Conservation (phyloP, 2,888 invertebrate species). For the Dasypogon diadema region DNA sequence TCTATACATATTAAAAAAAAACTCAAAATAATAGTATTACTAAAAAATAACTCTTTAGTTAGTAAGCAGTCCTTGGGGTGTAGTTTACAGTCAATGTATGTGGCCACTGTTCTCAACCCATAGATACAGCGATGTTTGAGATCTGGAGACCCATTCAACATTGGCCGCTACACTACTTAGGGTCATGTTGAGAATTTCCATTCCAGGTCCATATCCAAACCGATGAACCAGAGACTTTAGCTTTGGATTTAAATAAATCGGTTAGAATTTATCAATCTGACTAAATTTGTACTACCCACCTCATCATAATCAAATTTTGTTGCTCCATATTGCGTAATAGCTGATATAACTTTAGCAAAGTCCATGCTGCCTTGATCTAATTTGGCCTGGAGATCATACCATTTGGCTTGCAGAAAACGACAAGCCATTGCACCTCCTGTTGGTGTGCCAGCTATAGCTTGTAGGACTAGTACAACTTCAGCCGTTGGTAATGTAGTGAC, state of each 20-base stretch:
- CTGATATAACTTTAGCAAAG: constrained; percentile 69
- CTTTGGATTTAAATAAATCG: constrained; percentile 59
- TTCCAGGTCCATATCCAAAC: constrained; percentile 68
- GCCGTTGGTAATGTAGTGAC: constrained; percentile 67
- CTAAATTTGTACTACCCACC: constrained; percentile 59
- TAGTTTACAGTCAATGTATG: constrained; percentile 61
- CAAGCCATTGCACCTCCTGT: constrained; percentile 69
- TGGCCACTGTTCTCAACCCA: constrained; percentile 68
- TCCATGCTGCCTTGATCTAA: constrained; percentile 67
- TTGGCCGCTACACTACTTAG: constrained; percentile 68
- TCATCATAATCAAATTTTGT: constrained; percentile 69
- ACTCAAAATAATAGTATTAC: constrained; percentile 10
- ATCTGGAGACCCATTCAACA: constrained; percentile 68
- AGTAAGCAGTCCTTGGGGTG: constrained; percentile 37
- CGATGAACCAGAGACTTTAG: constrained; percentile 68
- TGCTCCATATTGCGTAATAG: constrained; percentile 69
- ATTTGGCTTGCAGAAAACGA: constrained; percentile 68
- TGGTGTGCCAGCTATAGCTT: constrained; percentile 69
- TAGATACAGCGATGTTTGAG: constrained; percentile 67
- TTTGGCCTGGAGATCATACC: constrained; percentile 67
- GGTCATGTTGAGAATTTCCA: constrained; percentile 68
- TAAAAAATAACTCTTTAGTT: constrained; percentile 32
- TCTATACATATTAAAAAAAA: constrained; percentile 44
- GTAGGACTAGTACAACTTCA: constrained; percentile 68
- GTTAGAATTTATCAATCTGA: neutral